Evolutionary conservation across 2,888 invertebrate genomes (phyloP).

Genomic region (Lasius fuliginosus): DNA sequence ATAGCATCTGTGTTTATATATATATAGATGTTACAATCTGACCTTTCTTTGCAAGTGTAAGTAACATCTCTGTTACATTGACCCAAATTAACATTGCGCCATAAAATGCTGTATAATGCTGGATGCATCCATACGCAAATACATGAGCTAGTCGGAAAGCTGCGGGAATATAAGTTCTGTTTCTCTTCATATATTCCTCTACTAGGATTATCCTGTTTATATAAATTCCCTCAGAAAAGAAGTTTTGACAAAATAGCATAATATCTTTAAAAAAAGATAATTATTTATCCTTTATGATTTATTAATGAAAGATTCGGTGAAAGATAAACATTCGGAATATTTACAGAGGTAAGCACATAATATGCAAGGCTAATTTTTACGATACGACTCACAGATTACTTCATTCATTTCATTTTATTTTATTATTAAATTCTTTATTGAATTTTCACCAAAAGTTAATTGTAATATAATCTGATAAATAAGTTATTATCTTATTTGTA

Average conservation of each 20-base stretch:
- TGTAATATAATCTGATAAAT: not conserved
- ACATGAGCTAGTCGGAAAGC: conserved; percentile 5
- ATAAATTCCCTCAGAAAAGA: not conserved
- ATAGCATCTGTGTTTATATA: conserved; percentile 1
- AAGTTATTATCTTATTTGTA: not conserved
- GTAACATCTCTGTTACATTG: conserved; percentile 61
- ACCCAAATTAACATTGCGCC: conserved; percentile 61
- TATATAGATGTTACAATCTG: conserved; percentile 15
- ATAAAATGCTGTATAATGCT: conserved; percentile 35
- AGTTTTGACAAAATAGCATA: not conserved
- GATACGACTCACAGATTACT: not conserved
- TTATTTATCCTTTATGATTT: not conserved
- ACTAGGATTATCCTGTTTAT: not conserved
- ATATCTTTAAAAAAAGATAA: not conserved
- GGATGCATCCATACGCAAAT: conserved; percentile 2
- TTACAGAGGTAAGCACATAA: not conserved
- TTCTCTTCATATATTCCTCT: not conserved
- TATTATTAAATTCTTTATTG: not conserved
- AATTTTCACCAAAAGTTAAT: not conserved
- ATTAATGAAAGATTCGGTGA: not conserved
- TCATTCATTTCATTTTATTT: not conserved
- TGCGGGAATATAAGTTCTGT: not conserved
- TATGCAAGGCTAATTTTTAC: not conserved
- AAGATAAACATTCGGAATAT: not conserved
- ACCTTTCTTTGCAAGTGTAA: conserved; percentile 13